Evolutionary conservation across 1,140 invertebrate species (phyloP), one percentile per base, ranked within the genome.

Genomic region (Trigoniulus corallinus): DNA sequence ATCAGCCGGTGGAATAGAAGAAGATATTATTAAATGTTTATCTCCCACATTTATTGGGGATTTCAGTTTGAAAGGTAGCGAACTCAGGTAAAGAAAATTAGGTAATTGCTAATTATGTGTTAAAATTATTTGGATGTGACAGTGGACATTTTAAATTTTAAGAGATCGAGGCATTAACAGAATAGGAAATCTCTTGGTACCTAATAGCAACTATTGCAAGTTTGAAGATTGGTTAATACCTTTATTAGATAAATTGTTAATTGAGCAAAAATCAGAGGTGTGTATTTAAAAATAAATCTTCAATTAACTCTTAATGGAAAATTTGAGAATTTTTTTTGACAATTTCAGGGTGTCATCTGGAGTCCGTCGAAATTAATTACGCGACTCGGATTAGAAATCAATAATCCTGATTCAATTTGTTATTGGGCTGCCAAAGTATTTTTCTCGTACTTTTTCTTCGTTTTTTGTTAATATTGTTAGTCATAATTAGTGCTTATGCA

Each of bases 161-260:
- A 72, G 93, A 52, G 78, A 85, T 4, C 77, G 80, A 56, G 96
- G 94, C 10, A 85, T 99, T 29, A 99, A 99, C 68, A 72, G 96
- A 57, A 97, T 95, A 57, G 95, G 96, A 26, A 99, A 99, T 72
- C 72, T 99, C 26, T 70, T 98, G 23, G 92, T 98, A 1, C 95
- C 96, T 3, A 99, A 99, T 73, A 80, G 94, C 59, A 99, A 99
- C 71, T 99, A 99, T 68, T 98, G 94, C 60, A 73, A 79, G 58
- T 98, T 99, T 73, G 94, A 99, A 71, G 85, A 97, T 63, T 99
- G 95, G 94, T 71, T 98, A 0, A 91, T 86, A 70, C 96, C 96
- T 0, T 77, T 91, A 58, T 72, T 99, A 20, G 85, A 98, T 63
- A 74, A 82, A 64, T 87, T 98, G 83, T 62, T 97, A 15, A 66